Base-by-base conservation (phyloP, 2,888 invertebrate genomes). In the Pachliopta kotzebuea region DNA sequence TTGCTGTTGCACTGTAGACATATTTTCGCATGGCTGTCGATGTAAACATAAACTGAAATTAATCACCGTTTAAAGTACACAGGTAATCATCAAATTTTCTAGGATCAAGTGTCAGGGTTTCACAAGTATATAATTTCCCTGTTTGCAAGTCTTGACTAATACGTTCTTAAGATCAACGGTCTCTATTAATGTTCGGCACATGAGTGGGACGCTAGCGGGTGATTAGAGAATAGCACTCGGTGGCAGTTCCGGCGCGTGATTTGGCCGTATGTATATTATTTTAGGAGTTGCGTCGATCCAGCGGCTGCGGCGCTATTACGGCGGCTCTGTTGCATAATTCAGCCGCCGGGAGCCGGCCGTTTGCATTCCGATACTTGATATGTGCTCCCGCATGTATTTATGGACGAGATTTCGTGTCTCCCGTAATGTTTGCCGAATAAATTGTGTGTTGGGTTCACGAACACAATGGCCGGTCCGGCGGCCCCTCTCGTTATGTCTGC, bases 351-450 rank as follows among this genome's bases (percentile, higher is more conserved):
- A 85, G 81, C 80, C 84, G 83, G 87, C 86, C 83, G 90, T 90
- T 89, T 90, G 90, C 90, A 90, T 90, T 90, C 89, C 88, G 88
- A 90, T 90, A 90, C 90, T 88, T 89, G 90, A 90, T 90, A 90
- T 90, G 90, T 90, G 90, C 88, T 90, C 88, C 88, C 89, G 89
- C 88, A 90, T 91, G 90, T 91, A 90, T 91, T 90, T 91, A 91
- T 90, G 90, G 89, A 88, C 90, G 85, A 88, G 90, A 90, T 90
- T 91, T 90, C 89, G 90, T 91, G 90, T 90, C 88, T 37, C 85
- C 83, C 87, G 89, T 89, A 89, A 90, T 90, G 90, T 90, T 89
- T 86, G 85, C 85, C 87, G 89, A 89, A 91, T 91, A 89, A 89
- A 90, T 90, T 37, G 37, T 31, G 31, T 37, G 37, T 37, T 37